Evolutionary conservation across 2,797 vertebrate species (phyloP).

Genomic region (Acipenser ruthenus): DNA sequence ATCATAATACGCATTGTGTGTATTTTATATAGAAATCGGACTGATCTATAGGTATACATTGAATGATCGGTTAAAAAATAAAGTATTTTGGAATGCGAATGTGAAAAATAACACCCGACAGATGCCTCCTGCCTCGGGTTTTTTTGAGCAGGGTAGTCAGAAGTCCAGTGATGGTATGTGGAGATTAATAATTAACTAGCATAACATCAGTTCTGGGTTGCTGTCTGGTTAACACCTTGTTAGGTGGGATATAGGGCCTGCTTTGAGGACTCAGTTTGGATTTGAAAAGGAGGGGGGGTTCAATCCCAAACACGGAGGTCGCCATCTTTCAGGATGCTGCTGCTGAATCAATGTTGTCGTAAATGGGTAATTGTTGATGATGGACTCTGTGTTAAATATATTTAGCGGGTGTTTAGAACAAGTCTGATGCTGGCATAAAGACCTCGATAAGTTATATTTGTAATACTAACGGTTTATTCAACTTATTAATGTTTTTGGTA

Average conservation of each 20-base stretch:
- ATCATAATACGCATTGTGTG: too few species aligned
- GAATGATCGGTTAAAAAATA: neutral
- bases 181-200: neutral
- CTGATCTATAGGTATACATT: too few species aligned
- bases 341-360: slow-evolving; percentile 13
- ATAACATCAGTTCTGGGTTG: neutral
- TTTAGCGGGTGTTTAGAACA: too few species aligned
- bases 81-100: slow-evolving; percentile 9
- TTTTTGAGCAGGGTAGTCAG: neutral
- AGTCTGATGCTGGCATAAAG: too few species aligned
- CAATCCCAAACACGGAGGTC: slow-evolving; percentile 49
- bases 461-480: too few species aligned
- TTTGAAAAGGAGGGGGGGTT: slow-evolving; percentile 11
- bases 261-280: slow-evolving; percentile 2
- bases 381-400: too few species aligned
- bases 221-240: neutral
- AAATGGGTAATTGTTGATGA: too few species aligned
- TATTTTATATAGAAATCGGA: too few species aligned
- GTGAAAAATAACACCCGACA: neutral
- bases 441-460: too few species aligned
- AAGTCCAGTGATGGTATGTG: too few species aligned
- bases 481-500: too few species aligned
- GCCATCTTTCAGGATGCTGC: slow-evolving; percentile 53
- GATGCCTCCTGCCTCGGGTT: neutral
- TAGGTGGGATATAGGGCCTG: slow-evolving; percentile 3